Evolutionary conservation across 2,113 vertebrate genomes (phyloP).

Genomic region (Podarcis cretensis): DNA sequence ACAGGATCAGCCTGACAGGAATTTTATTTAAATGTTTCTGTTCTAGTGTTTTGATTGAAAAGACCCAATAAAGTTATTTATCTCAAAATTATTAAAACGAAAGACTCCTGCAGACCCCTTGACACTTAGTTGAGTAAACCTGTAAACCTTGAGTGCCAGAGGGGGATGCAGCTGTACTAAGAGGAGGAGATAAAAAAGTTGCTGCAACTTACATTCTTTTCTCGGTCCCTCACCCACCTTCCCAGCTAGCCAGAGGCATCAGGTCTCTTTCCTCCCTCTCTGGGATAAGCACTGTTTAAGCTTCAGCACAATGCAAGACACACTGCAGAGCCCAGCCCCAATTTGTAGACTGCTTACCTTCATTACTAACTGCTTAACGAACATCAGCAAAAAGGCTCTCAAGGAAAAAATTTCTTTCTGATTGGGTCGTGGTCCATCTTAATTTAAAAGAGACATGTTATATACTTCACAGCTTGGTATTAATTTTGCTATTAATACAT

Average conservation of each 20-base stretch:
- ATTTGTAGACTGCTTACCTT: conserved; percentile 80
- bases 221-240: background rate
- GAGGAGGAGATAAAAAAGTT: background rate
- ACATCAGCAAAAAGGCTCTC: conserved; percentile 92
- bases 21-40: background rate
- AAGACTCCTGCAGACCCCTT: no score
- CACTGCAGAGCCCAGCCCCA: background rate
- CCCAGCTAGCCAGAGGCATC: background rate
- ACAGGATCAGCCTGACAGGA: background rate
- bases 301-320: background rate
- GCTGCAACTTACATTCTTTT: background rate
- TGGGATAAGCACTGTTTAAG: background rate
- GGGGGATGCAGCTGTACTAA: background rate
- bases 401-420: conserved; percentile 91
- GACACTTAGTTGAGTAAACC: background rate
- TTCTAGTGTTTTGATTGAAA: background rate
- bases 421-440: conserved; percentile 93
- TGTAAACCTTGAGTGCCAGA: background rate
- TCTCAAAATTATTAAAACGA: background rate
- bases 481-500: background rate
- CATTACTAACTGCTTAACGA: conserved; percentile 97
- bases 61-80: background rate
- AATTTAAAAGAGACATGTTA: conserved; percentile 17
- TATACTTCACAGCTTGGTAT: background rate
- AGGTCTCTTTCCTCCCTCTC: background rate